Percentiles rank a stretch among this genome's conserved stretches.
These are phyloP conservation scores for Cyaniris semiargus DNA, from an alignment of 2,888 invertebrate species.

Conservation along the genomic window DNA sequence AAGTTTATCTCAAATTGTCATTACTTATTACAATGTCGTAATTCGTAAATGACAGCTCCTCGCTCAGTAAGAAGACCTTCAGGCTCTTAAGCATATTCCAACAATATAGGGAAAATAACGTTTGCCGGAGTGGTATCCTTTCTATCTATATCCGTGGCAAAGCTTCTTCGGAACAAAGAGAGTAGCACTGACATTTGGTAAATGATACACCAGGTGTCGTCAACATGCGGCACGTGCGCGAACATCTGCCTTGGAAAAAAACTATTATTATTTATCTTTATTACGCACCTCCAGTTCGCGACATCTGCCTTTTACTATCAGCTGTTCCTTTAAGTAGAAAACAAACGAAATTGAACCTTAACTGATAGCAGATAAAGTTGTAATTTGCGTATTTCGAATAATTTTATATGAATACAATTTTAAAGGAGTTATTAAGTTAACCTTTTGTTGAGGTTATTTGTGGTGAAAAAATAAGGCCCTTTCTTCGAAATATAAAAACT, in stretches of 20 bases:
- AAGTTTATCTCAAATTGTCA: too few relatives aligned
- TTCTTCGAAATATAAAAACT: constrained; percentile 22
- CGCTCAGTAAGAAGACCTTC: too few relatives aligned
- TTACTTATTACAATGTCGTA: too few relatives aligned
- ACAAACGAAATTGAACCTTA: not conserved
- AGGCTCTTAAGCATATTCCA: too few relatives aligned
- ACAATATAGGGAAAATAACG: not conserved
- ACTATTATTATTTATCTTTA: constrained; percentile 61
- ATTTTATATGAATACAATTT: constrained; percentile 8
- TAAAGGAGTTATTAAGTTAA: constrained; percentile 12
- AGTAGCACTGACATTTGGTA: constrained; percentile 49
- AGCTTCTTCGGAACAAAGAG: constrained; percentile 18
- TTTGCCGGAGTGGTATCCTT: not conserved
- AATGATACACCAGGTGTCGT: constrained; percentile 61
- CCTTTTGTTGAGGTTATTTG: constrained; percentile 26
- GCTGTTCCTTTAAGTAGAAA: constrained; percentile 39
- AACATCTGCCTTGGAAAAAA: constrained; percentile 68
- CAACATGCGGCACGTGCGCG: constrained; percentile 65
- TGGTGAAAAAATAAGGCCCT: not conserved
- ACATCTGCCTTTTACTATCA: constrained; percentile 57
- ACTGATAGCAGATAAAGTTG: not conserved
- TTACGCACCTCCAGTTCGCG: constrained; percentile 53
- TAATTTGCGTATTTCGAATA: not conserved
- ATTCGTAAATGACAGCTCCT: too few relatives aligned
- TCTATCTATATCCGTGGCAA: not conserved